Conservation (phyloP, 2,113 vertebrate species). For the Coptodon bakossiorum region DNA sequence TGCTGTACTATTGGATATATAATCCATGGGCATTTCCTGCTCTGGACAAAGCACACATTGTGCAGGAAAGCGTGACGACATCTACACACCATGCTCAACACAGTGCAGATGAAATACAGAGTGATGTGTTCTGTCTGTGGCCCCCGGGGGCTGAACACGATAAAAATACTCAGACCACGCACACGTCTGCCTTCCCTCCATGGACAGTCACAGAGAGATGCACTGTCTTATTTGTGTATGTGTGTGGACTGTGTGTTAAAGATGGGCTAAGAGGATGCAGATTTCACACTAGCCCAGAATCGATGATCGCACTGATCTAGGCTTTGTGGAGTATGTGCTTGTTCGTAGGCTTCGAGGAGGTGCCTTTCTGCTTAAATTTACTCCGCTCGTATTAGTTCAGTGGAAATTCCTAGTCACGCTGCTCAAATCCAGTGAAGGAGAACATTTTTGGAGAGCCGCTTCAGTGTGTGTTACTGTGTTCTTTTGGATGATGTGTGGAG, state of each 20-base stretch:
- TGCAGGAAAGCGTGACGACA: conserved; percentile 43
- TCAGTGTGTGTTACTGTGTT: background rate
- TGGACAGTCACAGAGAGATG: conserved; percentile 6
- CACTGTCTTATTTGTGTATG: background rate
- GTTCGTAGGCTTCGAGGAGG: background rate
- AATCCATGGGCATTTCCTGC: conserved; percentile 49
- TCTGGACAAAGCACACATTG: conserved; percentile 53
- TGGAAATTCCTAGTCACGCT: background rate
- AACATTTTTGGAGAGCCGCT: background rate
- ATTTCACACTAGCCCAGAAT: background rate
- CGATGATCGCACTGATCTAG: background rate
- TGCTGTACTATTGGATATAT: conserved; percentile 23
- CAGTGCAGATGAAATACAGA: conserved; percentile 21
- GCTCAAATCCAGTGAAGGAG: conserved; percentile 1
- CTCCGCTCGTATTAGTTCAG: background rate
- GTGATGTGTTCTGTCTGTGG: conserved; percentile 11
- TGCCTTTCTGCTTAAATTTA: background rate
- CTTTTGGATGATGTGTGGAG: background rate
- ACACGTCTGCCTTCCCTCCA: conserved; percentile 21
- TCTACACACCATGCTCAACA: conserved; percentile 8
- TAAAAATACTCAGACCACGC: conserved; percentile 45
- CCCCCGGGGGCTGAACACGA: conserved; percentile 8
- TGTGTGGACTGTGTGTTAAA: background rate
- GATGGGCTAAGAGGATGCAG: background rate
- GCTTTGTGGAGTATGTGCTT: background rate